phyloP scores from a whole-genome alignment of 2,113 vertebrate species.

The Amphiprion ocellaris region DNA sequence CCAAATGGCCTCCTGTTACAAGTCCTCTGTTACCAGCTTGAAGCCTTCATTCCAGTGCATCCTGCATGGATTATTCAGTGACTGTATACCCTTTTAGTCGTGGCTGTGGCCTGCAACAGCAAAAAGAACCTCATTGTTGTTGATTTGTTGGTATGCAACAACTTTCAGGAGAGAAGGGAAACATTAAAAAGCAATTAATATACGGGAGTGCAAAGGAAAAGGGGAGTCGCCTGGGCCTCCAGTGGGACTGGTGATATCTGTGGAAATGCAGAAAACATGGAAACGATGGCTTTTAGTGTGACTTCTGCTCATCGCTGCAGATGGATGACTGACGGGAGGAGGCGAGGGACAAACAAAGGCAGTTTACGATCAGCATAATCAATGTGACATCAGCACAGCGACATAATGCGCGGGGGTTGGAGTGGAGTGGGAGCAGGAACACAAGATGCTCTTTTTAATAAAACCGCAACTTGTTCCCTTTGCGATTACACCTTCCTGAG shows the following conservation, averaged over 20 bases:
- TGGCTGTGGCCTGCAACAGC: constrained; percentile 59
- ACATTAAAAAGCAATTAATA: constrained; percentile 90
- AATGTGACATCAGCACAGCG: constrained; percentile 86
- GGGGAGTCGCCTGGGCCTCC: constrained; percentile 57
- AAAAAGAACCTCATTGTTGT: constrained; percentile 77
- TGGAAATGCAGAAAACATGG: constrained; percentile 75
- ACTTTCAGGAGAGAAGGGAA: constrained; percentile 75
- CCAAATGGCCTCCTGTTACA: constrained; percentile 76
- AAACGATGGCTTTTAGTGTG: constrained; percentile 85
- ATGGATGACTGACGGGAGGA: constrained; percentile 80
- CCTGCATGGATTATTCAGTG: constrained; percentile 83
- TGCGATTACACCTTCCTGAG: constrained; percentile 45
- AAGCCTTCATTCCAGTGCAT: constrained; percentile 67
- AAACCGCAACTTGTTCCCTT: constrained; percentile 65
- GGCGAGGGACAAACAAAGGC: constrained; percentile 81
- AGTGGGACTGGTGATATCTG: constrained; percentile 67
- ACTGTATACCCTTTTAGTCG: constrained; percentile 77
- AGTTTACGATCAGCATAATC: constrained; percentile 87
- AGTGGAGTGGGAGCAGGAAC: constrained; percentile 30
- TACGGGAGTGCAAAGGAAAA: constrained; percentile 64
- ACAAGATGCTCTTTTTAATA: constrained; percentile 67
- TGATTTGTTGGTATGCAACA: constrained; percentile 80
- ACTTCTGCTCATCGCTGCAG: constrained; percentile 73
- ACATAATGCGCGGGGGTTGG: constrained; percentile 72
- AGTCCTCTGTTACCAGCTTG: constrained; percentile 74